These are phyloP conservation scores for Smutsia gigantea DNA, from an alignment of 2,797 vertebrate genomes.

Conservation along the genomic window DNA sequence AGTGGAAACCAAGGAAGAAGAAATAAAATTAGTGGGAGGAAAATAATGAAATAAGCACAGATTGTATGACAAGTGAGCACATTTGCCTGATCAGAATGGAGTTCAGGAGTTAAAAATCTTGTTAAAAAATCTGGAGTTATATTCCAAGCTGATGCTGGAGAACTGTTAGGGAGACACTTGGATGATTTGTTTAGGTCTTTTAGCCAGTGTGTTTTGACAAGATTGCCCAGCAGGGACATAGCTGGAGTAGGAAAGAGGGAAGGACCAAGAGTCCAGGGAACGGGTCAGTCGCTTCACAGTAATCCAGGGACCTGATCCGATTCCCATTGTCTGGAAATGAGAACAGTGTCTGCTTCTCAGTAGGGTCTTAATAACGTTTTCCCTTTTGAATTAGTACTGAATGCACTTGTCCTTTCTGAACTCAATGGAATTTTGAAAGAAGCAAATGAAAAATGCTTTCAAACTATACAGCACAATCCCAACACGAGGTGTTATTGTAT, in stretches of 20 bases:
- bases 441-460: constrained; percentile 25
- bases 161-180: not conserved
- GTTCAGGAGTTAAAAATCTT: not conserved
- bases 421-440: constrained; percentile 19
- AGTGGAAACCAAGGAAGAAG: not conserved
- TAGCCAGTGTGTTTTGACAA: fast-evolving
- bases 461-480: not conserved
- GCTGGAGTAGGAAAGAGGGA: not conserved
- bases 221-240: no score
- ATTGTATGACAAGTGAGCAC: no score
- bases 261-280: not conserved
- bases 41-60: not conserved
- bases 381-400: constrained; percentile 26
- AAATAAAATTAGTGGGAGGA: not conserved
- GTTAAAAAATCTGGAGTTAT: not conserved
- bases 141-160: not conserved
- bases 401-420: not conserved
- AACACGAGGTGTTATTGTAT: not conserved
- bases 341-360: not conserved
- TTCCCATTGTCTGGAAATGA: not conserved
- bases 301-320: not conserved
- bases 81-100: not conserved
- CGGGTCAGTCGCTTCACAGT: not conserved
- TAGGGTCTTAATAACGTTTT: not conserved
- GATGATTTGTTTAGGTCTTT: not conserved